Conservation (phyloP, 2,113 vertebrate species). For the Pteropus alecto region DNA sequence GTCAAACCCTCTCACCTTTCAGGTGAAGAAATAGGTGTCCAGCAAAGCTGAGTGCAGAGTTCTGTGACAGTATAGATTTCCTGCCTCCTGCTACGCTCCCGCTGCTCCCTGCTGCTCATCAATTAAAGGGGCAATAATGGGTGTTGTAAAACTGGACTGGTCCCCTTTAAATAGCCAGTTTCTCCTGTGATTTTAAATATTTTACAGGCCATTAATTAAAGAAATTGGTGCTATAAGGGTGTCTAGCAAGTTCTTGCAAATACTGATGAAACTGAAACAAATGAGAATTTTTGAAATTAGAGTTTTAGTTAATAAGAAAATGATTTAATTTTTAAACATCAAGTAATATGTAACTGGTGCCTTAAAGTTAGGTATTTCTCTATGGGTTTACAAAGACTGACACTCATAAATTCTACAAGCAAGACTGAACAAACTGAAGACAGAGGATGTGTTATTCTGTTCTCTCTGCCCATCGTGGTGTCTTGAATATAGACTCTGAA, state of each 20-base stretch:
- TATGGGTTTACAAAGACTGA: neutral
- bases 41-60: neutral
- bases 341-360: neutral
- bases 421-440: neutral
- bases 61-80: neutral
- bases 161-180: slow-evolving; percentile 2
- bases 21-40: neutral
- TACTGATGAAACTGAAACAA: neutral
- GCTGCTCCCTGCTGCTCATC: rapidly evolving
- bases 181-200: slow-evolving; percentile 55
- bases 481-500: neutral
- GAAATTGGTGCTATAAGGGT: neutral
- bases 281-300: slow-evolving; percentile 5
- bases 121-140: slow-evolving; percentile 10
- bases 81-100: neutral
- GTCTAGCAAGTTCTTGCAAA: neutral
- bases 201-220: slow-evolving; percentile 45
- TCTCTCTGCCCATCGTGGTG: neutral
- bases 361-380: neutral
- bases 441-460: neutral
- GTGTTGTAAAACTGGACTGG: slow-evolving; percentile 38
- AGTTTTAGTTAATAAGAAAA: neutral
- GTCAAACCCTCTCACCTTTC: neutral
- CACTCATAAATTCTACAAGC: neutral
- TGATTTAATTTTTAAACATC: neutral